These are phyloP conservation scores for Drosophila neocordata DNA, from an alignment of 1,140 invertebrate genomes.

Conservation along the genomic window DNA sequence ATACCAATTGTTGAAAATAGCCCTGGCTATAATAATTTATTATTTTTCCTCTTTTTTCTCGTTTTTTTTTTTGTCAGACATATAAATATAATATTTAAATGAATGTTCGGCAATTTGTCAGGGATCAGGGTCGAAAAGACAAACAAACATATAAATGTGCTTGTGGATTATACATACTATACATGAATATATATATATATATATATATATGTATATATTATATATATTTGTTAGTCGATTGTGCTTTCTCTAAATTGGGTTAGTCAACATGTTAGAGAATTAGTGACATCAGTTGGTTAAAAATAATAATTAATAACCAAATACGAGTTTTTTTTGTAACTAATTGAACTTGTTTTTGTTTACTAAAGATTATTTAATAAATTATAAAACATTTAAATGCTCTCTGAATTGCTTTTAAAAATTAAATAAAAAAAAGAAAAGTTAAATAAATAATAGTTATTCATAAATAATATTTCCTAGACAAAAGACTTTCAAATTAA, in stretches of 20 bases:
- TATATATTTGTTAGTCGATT: neutral
- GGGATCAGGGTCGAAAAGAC: constrained; percentile 1
- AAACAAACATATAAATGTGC: neutral
- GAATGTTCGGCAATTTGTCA: constrained; percentile 8
- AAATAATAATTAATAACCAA: neutral
- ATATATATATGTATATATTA: neutral
- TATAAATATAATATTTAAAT: constrained; percentile 3
- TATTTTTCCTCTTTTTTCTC: constrained; percentile 11
- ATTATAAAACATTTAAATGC: neutral
- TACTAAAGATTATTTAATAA: neutral
- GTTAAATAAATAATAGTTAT: too few species aligned
- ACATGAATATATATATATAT: neutral
- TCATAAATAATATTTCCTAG: too few species aligned
- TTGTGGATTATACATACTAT: neutral
- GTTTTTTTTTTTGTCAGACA: constrained; percentile 12
- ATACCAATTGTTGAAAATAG: constrained; percentile 12
- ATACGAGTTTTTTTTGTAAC: neutral
- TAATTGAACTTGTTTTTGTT: neutral
- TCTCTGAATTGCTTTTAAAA: too few species aligned
- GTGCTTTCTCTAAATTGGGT: constrained; percentile 4
- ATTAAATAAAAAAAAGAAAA: too few species aligned
- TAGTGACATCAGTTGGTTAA: neutral
- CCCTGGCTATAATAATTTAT: constrained; percentile 34
- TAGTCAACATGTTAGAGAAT: neutral
- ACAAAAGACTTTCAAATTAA: too few species aligned